phyloP scores from a whole-genome alignment of 2,888 invertebrate genomes.

The Drosophila nr. medialis region DNA sequence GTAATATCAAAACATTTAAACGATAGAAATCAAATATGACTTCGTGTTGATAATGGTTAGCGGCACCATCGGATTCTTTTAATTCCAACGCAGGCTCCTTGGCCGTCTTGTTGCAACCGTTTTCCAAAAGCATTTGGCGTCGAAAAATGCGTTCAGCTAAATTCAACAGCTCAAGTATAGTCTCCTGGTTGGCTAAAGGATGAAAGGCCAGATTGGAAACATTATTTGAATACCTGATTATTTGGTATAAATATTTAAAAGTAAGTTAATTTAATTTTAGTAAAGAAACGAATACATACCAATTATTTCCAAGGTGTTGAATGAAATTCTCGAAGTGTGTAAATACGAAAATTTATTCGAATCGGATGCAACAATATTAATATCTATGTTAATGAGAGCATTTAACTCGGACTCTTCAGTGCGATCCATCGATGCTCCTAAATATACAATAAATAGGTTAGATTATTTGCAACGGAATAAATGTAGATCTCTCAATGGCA shows the following conservation, averaged over 20 bases:
- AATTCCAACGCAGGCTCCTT: slow-evolving; percentile 32
- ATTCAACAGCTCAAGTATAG: slow-evolving; percentile 96
- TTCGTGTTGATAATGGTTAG: slow-evolving; percentile 88
- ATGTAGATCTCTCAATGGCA: not conserved
- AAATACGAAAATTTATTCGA: slow-evolving; percentile 84
- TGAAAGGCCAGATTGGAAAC: not conserved
- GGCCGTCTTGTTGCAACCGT: not conserved
- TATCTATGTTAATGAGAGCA: slow-evolving; percentile 92
- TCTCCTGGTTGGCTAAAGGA: slow-evolving; percentile 94
- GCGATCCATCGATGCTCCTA: slow-evolving; percentile 29
- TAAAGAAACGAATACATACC: slow-evolving; percentile 86
- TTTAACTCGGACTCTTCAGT: slow-evolving; percentile 86
- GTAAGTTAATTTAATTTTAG: not conserved
- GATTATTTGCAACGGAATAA: not conserved
- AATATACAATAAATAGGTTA: not conserved
- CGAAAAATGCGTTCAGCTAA: slow-evolving; percentile 91
- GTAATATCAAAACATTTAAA: slow-evolving; percentile 93
- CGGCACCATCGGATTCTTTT: slow-evolving; percentile 49
- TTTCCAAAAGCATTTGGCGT: slow-evolving; percentile 77
- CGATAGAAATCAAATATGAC: slow-evolving; percentile 97
- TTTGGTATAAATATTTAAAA: not conserved
- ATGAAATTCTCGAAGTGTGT: slow-evolving; percentile 94
- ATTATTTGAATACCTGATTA: not conserved
- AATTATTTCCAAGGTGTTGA: slow-evolving; percentile 97
- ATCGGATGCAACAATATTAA: slow-evolving; percentile 87